phyloP scores from a whole-genome alignment of 2,113 vertebrate species.

The Sardina pilchardus region DNA sequence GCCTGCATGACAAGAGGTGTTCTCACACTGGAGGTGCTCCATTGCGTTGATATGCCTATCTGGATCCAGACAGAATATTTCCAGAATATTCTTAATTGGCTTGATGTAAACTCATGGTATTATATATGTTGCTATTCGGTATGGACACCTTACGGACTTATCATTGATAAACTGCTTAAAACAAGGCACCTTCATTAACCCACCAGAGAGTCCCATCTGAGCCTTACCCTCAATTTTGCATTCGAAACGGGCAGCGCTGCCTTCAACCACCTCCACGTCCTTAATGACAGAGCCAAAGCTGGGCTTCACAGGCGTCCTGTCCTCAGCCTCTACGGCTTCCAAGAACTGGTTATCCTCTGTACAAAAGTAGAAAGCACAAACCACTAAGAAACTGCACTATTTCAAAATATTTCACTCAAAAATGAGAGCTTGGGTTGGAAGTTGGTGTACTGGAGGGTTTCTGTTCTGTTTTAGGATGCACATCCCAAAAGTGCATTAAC shows the following conservation, averaged over 20 bases:
- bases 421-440: background rate
- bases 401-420: background rate
- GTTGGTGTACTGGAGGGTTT: background rate
- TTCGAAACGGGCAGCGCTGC: slow-evolving; percentile 95
- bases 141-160: background rate
- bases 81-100: background rate
- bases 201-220: background rate
- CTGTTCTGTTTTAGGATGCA: background rate
- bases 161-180: background rate
- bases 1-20: background rate
- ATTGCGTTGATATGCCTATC: background rate
- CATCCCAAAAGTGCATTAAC: background rate
- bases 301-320: slow-evolving; percentile 85
- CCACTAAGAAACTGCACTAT: background rate
- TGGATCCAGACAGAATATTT: background rate
- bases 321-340: slow-evolving; percentile 83
- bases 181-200: background rate
- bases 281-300: slow-evolving; percentile 86
- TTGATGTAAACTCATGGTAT: background rate
- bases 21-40: background rate
- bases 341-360: slow-evolving; percentile 86
- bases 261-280: slow-evolving; percentile 95
- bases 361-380: slow-evolving; percentile 3
- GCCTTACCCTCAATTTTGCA: slow-evolving; percentile 97
- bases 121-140: background rate